These are phyloP conservation scores for Delphinus delphis DNA, from an alignment of 2,113 vertebrate species.

Conservation along the genomic window DNA sequence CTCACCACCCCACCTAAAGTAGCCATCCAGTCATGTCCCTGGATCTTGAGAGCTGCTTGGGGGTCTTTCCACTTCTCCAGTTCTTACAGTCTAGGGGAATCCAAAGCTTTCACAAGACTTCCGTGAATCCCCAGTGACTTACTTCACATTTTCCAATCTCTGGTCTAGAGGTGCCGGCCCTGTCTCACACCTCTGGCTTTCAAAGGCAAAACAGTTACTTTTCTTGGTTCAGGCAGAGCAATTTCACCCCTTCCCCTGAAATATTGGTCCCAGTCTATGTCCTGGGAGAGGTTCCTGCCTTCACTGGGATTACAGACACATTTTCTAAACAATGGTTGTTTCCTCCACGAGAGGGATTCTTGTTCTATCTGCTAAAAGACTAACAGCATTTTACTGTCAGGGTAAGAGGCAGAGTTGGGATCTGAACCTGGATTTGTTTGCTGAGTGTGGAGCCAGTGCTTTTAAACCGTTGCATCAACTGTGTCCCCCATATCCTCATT, in stretches of 20 bases:
- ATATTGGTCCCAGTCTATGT: not conserved
- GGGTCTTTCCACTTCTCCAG: not conserved
- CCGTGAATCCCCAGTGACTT: not conserved
- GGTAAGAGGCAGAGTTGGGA: not conserved
- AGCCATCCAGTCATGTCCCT: not conserved
- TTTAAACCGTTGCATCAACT: not conserved
- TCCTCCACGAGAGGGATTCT: not conserved
- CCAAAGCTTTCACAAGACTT: not conserved
- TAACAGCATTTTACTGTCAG: not conserved
- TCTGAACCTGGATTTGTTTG: not conserved
- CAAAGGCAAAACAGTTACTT: not conserved
- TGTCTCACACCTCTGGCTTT: not conserved
- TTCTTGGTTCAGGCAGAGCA: not conserved
- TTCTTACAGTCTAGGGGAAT: not conserved
- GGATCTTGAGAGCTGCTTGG: not conserved
- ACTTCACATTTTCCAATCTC: not conserved
- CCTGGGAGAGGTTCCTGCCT: not conserved
- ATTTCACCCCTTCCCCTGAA: not conserved
- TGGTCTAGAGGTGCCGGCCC: not conserved
- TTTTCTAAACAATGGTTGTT: not conserved
- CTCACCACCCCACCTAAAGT: not conserved
- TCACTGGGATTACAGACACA: not conserved
- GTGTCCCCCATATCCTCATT: not conserved
- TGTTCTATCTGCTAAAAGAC: not conserved
- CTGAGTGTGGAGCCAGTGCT: not conserved